Evolutionary conservation across 2,113 vertebrate species (phyloP), one percentile per base, ranked within the genome.

Genomic region (Serinus canaria): DNA sequence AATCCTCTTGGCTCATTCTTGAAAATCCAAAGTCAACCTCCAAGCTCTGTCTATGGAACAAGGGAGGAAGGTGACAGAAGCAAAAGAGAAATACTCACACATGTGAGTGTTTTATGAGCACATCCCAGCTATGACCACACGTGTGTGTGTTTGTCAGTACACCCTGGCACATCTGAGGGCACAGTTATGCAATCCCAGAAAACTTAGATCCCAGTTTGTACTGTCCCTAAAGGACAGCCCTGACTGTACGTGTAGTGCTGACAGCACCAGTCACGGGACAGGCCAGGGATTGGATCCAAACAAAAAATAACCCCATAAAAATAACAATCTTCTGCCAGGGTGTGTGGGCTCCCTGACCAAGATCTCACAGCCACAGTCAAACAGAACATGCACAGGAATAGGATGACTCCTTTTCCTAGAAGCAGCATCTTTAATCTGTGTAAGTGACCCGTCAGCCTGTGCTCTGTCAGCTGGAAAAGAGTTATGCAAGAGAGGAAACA

Each of bases 401-500:
- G 72, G 50, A 70, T 27, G 35, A 44, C 56, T 3, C 21, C 47
- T 60, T 83, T 83, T 68, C 25, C 68, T 67, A 52, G 83, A 76
- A 80, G 58, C 1, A 78, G 46, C 0, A 1, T 18, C 56, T 91
- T 82, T 15, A 60, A 75, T 55, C 16, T 49, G 12, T 30, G 1
- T 20, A 69, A 72, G 31, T 37, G 66, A 87, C 58, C 52, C 4
- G 0, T 10, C 20, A 81, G 69, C 35, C 70, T 43, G 4, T 23
- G 75, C 50, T 63, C 73, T n/a, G 13, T 7, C 0, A 0, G 47
- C 44, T 86, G 80, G 56, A 59, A 37, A 52, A 44, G 10, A 17
- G 69, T 92, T 92, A 74, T 31, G 56, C 94, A 92, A 93, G 86
- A 90, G 83, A 91, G 60, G 80, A 97, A 96, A 70, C 63, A n/a